Conservation (phyloP, 2,797 vertebrate species). For the Acipenser ruthenus region DNA sequence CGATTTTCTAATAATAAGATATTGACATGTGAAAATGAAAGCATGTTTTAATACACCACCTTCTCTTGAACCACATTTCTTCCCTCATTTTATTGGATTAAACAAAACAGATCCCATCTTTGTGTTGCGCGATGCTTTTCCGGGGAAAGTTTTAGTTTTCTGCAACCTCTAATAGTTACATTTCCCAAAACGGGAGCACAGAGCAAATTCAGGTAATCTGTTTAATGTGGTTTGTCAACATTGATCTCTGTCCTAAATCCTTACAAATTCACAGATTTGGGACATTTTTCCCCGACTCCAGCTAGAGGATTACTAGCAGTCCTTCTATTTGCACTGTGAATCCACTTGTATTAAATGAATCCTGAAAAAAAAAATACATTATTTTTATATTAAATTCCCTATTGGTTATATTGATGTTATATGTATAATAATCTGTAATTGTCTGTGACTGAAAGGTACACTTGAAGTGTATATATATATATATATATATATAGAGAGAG, state of each 20-base stretch:
- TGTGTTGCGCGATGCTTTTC: conserved; percentile 24
- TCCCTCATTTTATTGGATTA: conserved; percentile 30
- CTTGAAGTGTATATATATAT: too few relatives aligned
- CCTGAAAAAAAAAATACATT: too few relatives aligned
- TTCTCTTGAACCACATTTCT: conserved; percentile 33
- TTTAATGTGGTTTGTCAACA: conserved; percentile 40
- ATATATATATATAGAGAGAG: too few relatives aligned
- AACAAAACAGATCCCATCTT: conserved; percentile 34
- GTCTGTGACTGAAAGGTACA: too few relatives aligned
- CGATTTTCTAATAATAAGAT: too few relatives aligned
- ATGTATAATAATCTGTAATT: too few relatives aligned
- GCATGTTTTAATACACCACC: conserved; percentile 26
- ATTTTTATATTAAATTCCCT: too few relatives aligned
- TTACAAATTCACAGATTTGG: conserved; percentile 29
- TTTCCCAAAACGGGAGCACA: conserved; percentile 35
- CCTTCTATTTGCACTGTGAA: too few relatives aligned
- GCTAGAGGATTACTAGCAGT: conserved; percentile 11
- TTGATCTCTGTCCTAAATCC: conserved; percentile 25
- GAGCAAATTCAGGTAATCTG: conserved; percentile 37
- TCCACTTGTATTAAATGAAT: too few relatives aligned
- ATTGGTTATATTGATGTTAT: too few relatives aligned
- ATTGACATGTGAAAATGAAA: too few relatives aligned
- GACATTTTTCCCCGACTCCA: conserved; percentile 24
- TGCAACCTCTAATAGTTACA: conserved; percentile 26
- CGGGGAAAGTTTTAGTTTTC: conserved; percentile 11